Conservation (phyloP, 2,888 invertebrate species). For the Drosophila greeni region DNA sequence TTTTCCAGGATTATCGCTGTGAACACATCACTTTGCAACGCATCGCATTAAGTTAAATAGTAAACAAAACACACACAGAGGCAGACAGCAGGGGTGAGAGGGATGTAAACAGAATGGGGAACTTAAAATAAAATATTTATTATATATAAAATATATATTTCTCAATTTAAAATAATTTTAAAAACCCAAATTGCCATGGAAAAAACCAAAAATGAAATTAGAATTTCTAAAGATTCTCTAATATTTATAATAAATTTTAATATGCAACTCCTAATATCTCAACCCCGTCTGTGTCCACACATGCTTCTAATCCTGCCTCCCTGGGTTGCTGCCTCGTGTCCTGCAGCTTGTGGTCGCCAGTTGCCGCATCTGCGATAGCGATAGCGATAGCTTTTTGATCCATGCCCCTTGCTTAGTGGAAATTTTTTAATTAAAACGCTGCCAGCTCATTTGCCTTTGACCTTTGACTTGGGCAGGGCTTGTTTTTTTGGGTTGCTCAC, state of each 20-base stretch:
- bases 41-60: slow-evolving; percentile 26
- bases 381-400: slow-evolving; percentile 65
- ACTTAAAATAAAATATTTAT: too few relatives aligned
- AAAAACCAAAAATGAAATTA: too few relatives aligned
- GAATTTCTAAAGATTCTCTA: too few relatives aligned
- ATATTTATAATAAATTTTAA: too few relatives aligned
- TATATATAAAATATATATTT: too few relatives aligned
- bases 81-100: not conserved
- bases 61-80: not conserved
- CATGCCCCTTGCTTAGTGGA: slow-evolving; percentile 51
- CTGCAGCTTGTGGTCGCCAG: slow-evolving; percentile 68
- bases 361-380: slow-evolving; percentile 64
- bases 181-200: too few relatives aligned
- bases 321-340: slow-evolving; percentile 37
- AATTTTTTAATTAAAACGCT: slow-evolving; percentile 66
- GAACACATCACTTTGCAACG: slow-evolving; percentile 16
- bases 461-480: slow-evolving; percentile 51
- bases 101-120: too few relatives aligned
- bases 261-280: not conserved
- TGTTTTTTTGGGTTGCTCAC: not conserved
- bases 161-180: too few relatives aligned
- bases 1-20: slow-evolving; percentile 69
- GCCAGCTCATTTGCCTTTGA: slow-evolving; percentile 65
- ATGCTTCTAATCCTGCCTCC: slow-evolving; percentile 26
- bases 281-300: slow-evolving; percentile 11